These are phyloP conservation scores for Anthoscopus minutus DNA, from an alignment of 2,113 vertebrate genomes.

Conservation along the genomic window DNA sequence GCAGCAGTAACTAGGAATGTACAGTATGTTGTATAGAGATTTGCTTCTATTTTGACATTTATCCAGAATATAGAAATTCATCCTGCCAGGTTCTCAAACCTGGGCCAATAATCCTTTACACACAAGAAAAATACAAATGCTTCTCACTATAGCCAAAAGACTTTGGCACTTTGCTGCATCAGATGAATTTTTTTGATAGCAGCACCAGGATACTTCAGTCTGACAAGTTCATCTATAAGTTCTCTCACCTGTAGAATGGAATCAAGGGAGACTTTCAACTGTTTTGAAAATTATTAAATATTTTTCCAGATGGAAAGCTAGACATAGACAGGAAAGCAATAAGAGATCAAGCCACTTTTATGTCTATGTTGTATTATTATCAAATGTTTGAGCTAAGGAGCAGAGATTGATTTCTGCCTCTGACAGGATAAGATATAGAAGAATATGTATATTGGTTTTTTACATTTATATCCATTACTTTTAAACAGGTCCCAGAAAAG, in stretches of 20 bases:
- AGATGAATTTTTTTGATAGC: background rate
- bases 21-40: background rate
- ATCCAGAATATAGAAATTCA: constrained; percentile 23
- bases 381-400: constrained; percentile 2
- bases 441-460: background rate
- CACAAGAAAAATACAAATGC: constrained; percentile 13
- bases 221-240: background rate
- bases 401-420: background rate
- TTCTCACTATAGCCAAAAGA: constrained; percentile 3
- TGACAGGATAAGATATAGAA: background rate
- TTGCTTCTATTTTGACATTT: constrained; percentile 49
- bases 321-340: background rate
- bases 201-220: background rate
- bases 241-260: background rate
- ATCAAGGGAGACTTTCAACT: background rate
- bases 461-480: background rate
- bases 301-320: constrained; percentile 26
- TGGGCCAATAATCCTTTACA: constrained; percentile 9
- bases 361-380: background rate
- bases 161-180: background rate
- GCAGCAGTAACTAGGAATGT: constrained; percentile 32
- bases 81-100: constrained; percentile 3
- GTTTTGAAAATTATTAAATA: constrained; percentile 33
- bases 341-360: background rate
- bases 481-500: background rate